Evolutionary conservation across 2,113 vertebrate species (phyloP).

Genomic region (Lipophrys pholis): DNA sequence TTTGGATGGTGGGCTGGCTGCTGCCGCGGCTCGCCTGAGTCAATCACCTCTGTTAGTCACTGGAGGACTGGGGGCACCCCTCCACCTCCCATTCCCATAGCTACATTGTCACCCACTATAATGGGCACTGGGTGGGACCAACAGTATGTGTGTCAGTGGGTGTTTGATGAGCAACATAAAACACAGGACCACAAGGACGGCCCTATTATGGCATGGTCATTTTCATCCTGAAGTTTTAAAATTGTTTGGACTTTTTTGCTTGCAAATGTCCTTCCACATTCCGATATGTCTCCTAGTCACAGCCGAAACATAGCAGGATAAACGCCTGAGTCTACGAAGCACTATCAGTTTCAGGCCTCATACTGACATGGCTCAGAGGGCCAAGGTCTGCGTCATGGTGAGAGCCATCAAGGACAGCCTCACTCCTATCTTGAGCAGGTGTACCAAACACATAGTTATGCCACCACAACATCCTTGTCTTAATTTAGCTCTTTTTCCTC

Average conservation of each 20-base stretch:
- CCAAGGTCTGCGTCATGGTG: slow-evolving; percentile 58
- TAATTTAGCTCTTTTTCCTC: slow-evolving; percentile 66
- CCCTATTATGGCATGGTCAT: slow-evolving; percentile 33
- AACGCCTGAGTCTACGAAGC: slow-evolving; percentile 21
- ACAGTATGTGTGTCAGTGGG: slow-evolving; percentile 53
- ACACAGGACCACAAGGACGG: slow-evolving; percentile 5
- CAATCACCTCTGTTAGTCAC: slow-evolving; percentile 82
- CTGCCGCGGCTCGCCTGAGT: slow-evolving; percentile 81
- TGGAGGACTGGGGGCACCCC: slow-evolving; percentile 44
- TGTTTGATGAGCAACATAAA: slow-evolving; percentile 2
- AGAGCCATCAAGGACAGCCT: slow-evolving; percentile 25
- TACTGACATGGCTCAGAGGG: neutral
- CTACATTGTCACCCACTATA: slow-evolving; percentile 73
- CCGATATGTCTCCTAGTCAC: slow-evolving; percentile 18
- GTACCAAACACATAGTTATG: slow-evolving; percentile 66
- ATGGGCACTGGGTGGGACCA: slow-evolving; percentile 54
- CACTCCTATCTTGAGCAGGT: slow-evolving; percentile 66
- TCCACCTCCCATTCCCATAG: slow-evolving; percentile 62
- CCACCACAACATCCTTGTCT: slow-evolving; percentile 57
- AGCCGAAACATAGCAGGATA: slow-evolving; percentile 24
- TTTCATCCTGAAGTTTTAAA: neutral
- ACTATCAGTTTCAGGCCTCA: slow-evolving; percentile 24
- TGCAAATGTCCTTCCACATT: neutral
- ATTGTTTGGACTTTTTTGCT: neutral
- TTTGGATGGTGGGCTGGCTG: slow-evolving; percentile 86